Evolutionary conservation across 2,797 vertebrate genomes (phyloP).

Genomic region (Sitta carolinensis): DNA sequence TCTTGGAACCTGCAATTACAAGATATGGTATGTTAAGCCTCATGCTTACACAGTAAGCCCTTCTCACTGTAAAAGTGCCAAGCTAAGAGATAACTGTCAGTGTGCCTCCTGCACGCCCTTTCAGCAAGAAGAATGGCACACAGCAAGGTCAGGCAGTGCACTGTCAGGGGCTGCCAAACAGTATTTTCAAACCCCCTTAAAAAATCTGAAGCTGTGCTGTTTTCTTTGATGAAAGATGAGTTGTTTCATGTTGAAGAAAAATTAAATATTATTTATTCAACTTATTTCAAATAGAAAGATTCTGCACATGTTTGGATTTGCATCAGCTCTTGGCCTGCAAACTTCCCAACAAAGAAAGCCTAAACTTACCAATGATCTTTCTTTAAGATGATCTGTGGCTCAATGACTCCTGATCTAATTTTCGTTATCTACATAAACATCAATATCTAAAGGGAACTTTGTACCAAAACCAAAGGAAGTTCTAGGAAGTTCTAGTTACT

Average conservation of each 20-base stretch:
- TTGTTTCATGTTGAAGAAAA: neutral
- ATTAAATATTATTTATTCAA: neutral
- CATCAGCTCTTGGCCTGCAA: neutral
- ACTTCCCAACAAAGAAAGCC: neutral
- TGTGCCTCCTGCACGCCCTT: neutral
- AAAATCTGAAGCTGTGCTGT: neutral
- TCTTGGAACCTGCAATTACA: neutral
- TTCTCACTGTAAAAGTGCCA: neutral
- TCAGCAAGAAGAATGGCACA: neutral
- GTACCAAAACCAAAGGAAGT: neutral
- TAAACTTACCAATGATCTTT: neutral
- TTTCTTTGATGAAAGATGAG: neutral
- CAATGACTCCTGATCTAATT: neutral
- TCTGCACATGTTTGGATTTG: neutral
- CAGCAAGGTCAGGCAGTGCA: neutral
- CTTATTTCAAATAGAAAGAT: neutral
- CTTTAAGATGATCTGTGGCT: neutral
- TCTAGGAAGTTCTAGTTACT: neutral
- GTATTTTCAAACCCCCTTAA: neutral
- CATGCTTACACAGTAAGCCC: neutral
- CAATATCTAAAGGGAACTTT: neutral
- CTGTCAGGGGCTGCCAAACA: neutral
- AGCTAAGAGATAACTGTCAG: neutral
- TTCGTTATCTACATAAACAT: neutral
- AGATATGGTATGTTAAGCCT: constrained; percentile 10